These are phyloP conservation scores for Dysdera silvatica DNA, from an alignment of 1,140 invertebrate species.

Conservation along the genomic window DNA sequence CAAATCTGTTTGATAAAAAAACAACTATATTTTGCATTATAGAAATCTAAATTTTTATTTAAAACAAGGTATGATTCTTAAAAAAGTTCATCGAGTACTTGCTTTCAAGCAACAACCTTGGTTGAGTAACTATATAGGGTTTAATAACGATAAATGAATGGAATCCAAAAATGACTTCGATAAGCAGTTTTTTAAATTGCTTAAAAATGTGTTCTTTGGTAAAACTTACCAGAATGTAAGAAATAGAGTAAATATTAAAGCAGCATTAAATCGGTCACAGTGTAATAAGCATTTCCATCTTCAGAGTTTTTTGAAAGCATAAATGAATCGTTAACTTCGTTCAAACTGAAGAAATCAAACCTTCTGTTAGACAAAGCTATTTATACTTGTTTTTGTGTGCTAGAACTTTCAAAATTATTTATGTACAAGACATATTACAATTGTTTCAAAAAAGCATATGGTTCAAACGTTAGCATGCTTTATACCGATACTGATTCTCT, in stretches of 20 bases:
- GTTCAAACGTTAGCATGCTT: conserved; percentile 24
- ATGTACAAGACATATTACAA: conserved; percentile 39
- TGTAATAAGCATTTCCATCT: conserved; percentile 43
- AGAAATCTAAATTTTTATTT: conserved; percentile 47
- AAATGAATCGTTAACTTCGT: conserved; percentile 21
- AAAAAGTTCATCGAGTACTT: conserved; percentile 48
- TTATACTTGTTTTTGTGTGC: conserved; percentile 32
- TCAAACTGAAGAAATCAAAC: conserved; percentile 4
- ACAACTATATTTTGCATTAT: conserved; percentile 50
- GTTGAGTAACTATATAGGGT: conserved; percentile 45
- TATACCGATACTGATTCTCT: conserved; percentile 32
- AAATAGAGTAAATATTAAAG: conserved; percentile 42
- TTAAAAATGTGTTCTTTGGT: conserved; percentile 48
- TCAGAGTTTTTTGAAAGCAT: conserved; percentile 33
- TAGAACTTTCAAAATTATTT: conserved; percentile 35
- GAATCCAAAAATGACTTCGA: conserved; percentile 34
- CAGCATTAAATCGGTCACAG: conserved; percentile 36
- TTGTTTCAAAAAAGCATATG: conserved; percentile 32
- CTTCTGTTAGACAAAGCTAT: background rate
- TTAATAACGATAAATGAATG: conserved; percentile 40
- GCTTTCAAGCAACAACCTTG: conserved; percentile 47
- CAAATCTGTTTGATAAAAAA: conserved; percentile 22
- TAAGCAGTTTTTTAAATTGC: conserved; percentile 41
- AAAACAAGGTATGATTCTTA: conserved; percentile 43
- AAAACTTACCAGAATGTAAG: conserved; percentile 48